Evolutionary conservation across 2,113 vertebrate genomes (phyloP), one percentile per base, ranked within the genome.

Genomic region (Neofelis nebulosa): DNA sequence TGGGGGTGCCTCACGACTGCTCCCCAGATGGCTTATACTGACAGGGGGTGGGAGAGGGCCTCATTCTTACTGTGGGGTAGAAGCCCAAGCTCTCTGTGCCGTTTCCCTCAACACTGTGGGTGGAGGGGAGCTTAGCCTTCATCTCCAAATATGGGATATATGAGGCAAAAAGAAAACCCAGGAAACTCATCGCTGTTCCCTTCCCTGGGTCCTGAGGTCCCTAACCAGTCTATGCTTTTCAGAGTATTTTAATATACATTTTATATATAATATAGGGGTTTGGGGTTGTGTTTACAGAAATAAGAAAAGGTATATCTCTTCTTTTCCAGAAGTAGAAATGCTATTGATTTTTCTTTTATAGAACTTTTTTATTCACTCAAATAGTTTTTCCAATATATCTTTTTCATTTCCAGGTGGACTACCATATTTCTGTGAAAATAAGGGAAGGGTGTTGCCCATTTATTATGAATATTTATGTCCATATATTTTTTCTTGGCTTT

Each of bases 401-500:
- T 69, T 69, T 81, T 69, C 25, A 5, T 68, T 50, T 91, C 45
- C n/a, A 80, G 41, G 48, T 69, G 10, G 63, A 50, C 74, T 29
- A 33, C 23, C 57, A n/a, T 48, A 50, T 52, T 52, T 33, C 25
- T 68, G 31, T 36, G 33, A 79, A 52, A 52, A 50, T 68, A 52
- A 48, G 65, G 16, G 33, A 52, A n/a, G 65, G 16, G 33, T 50
- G 16, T 48, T 80, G 27, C 31, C 76, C 16, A 12, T 69, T 38
- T 16, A 23, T 57, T 33, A 55, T 23, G 36, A 31, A 69, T 41
- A 69, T 81, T 88, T 69, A 57, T 31, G 33, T 66, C n/a, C 27
- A 7, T 23, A 15, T n/a, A n/a, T 55, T 31, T 91, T 91, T 81
- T 91, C 45, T 68, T 33, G 50, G 50, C 41, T 91, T 81, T 80